Base-by-base conservation (phyloP, 2,888 invertebrate genomes). In the Pherbina coryleti region DNA sequence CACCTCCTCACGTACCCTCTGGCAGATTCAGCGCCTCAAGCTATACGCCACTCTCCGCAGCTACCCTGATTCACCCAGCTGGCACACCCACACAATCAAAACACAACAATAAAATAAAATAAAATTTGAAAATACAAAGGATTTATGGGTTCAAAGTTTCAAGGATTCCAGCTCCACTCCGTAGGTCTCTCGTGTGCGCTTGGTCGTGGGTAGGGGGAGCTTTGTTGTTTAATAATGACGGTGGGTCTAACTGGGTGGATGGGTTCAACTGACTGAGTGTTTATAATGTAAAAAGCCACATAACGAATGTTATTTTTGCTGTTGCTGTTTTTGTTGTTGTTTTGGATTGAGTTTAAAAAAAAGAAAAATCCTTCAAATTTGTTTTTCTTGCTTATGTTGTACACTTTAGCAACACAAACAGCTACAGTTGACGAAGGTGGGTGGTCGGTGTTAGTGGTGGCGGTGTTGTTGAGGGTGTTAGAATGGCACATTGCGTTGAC, bases 41-140 rank as follows among this genome's bases (percentile, higher is more conserved):
- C 67, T 8, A 22, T 5, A 4, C 28, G 53, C 9, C 28, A 28
- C 53, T 34, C 57, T 51, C 8, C 34, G 70, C 49, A 28, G 60
- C 51, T 70, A 78, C 55, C 51, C 31, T 19, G 17, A 55, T 14
- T 11, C 2, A 37, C 22, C 53, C 51, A 74, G 75, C 76, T 76
- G 55, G 9, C 70, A 28, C 79, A 34, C 71, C 66, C 69, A 60
- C 17, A 60, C 53, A 78, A 53, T 71, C 71, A 31, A 55, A 75
- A 67, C 66, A 67, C 67, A 60, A 75, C 75, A 75, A 75, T 64
- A 51, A 28, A 85, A 85, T 85, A 85, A 85, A 85, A 85, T 85
- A 85, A 85, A 85, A 85, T 85, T 85, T 85, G 85, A 85, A 85
- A 85, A 85, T 85, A 85, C 85, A 85, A 85, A 85, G 85, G 85